phyloP scores from a whole-genome alignment of 2,888 invertebrate species.

The Drosophila mimetica region DNA sequence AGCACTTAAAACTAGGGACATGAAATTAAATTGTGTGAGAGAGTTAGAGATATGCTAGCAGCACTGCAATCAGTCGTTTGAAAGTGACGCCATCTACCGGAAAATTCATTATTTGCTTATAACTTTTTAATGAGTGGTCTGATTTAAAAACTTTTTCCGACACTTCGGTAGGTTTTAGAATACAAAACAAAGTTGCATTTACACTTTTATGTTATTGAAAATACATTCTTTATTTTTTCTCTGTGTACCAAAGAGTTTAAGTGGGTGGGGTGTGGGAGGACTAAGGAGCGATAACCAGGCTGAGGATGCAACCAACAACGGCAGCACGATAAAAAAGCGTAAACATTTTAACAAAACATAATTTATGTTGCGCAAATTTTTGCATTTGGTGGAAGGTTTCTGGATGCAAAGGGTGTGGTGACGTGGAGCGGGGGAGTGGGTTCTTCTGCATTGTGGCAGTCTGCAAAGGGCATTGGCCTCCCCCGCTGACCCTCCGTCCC shows the following conservation, averaged over 20 bases:
- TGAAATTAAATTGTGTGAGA: too few species aligned
- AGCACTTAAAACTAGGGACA: too few species aligned
- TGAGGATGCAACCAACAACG: constrained; percentile 39
- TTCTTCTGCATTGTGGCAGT: constrained; percentile 36
- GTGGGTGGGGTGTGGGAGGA: not conserved
- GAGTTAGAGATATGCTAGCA: too few species aligned
- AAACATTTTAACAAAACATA: constrained; percentile 77
- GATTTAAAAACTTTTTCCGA: too few species aligned
- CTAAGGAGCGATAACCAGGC: constrained; percentile 33
- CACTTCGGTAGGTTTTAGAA: too few species aligned
- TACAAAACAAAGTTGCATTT: too few species aligned
- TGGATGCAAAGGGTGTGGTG: not conserved
- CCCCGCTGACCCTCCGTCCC: not conserved
- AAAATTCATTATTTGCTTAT: too few species aligned
- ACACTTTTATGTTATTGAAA: too few species aligned
- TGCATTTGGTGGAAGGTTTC: constrained; percentile 27
- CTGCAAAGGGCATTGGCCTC: constrained; percentile 38
- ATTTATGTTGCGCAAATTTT: constrained; percentile 79
- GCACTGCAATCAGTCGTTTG: too few species aligned
- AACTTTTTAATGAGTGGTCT: too few species aligned
- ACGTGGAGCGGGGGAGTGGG: not conserved
- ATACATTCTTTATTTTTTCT: too few species aligned
- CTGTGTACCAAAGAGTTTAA: constrained; percentile 2
- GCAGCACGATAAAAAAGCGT: constrained; percentile 43
- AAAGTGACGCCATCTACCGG: too few species aligned